A percentile compares a stretch with the other conserved stretches of the same genome.
Evolutionary conservation across 2,888 invertebrate species (phyloP).

Genomic region (Orthosia gracilis): DNA sequence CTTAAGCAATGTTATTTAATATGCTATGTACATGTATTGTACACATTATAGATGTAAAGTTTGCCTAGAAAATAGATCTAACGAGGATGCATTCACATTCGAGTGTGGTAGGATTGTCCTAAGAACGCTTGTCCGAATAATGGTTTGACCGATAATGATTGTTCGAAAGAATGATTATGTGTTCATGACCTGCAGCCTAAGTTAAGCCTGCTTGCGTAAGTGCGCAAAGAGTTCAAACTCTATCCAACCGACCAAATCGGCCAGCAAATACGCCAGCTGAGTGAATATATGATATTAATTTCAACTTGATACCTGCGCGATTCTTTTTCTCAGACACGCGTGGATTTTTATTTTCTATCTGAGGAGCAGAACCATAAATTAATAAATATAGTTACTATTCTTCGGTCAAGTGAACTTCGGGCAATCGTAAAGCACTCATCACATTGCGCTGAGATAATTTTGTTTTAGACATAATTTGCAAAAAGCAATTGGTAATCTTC

Average conservation of each 20-base stretch:
- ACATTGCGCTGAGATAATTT: not conserved
- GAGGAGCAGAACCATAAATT: no score
- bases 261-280: no score
- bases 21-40: constrained; percentile 51
- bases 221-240: no score
- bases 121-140: not conserved
- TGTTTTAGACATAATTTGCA: not conserved
- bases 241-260: no score
- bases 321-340: no score
- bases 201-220: no score
- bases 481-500: not conserved
- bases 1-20: constrained; percentile 61
- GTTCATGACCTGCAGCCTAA: no score
- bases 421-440: not conserved
- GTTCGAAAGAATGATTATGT: not conserved
- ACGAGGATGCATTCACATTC: constrained; percentile 53
- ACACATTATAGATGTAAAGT: constrained; percentile 50
- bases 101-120: not conserved
- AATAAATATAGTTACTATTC: no score
- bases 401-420: no score
- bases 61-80: constrained; percentile 62
- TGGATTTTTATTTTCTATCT: no score
- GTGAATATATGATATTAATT: no score
- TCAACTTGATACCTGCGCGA: no score
- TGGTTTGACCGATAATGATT: not conserved